Evolutionary conservation across 2,113 vertebrate species (phyloP).

Genomic region (Lagenorhynchus albirostris): DNA sequence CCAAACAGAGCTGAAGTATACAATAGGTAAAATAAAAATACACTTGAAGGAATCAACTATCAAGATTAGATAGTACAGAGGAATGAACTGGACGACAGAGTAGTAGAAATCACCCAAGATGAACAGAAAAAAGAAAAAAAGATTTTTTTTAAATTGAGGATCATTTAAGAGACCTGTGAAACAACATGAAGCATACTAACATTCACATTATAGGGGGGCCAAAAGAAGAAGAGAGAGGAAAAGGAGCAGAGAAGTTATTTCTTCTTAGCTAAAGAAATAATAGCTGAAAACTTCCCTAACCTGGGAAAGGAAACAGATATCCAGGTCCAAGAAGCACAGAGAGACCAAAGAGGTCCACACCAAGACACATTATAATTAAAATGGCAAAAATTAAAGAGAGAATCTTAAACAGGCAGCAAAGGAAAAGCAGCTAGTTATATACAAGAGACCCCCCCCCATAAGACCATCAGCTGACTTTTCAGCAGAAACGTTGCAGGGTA

Average conservation of each 20-base stretch:
- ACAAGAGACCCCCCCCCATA: background rate
- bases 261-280: background rate
- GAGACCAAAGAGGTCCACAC: background rate
- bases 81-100: background rate
- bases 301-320: background rate
- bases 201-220: background rate
- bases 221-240: background rate
- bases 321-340: background rate
- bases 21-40: background rate
- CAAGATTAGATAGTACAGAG: background rate
- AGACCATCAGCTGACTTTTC: background rate
- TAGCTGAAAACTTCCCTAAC: background rate
- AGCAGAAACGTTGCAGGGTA: background rate
- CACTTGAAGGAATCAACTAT: background rate
- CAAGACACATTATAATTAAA: background rate
- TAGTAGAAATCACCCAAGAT: too few species aligned
- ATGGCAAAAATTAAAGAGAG: background rate
- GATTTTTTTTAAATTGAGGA: too few species aligned
- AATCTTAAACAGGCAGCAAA: background rate
- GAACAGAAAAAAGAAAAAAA: too few species aligned
- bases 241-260: background rate
- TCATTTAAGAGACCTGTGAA: background rate
- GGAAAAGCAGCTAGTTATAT: background rate
- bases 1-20: background rate
- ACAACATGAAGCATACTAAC: background rate